These are phyloP conservation scores for Temnothorax longispinosus DNA, from an alignment of 1,140 invertebrate genomes.

Conservation along the genomic window DNA sequence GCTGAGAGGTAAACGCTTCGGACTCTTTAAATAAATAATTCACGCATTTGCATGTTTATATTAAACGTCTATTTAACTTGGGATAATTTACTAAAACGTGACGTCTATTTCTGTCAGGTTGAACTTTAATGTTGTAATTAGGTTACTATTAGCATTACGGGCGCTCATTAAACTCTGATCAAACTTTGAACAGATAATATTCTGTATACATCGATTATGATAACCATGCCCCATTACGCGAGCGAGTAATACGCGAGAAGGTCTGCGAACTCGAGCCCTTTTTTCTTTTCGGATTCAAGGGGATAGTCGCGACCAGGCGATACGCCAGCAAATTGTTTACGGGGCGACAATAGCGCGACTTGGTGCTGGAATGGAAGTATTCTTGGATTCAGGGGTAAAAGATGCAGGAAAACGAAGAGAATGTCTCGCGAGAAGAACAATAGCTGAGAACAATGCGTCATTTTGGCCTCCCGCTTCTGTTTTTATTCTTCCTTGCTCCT, in stretches of 20 bases:
- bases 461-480: neutral
- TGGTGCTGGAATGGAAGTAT: neutral
- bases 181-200: constrained; percentile 29
- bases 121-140: constrained; percentile 33
- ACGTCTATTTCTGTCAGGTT: constrained; percentile 30
- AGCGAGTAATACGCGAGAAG: neutral
- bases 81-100: constrained; percentile 30
- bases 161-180: constrained; percentile 47
- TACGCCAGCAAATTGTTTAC: constrained; percentile 56
- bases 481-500: neutral
- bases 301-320: neutral
- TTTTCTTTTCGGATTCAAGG: neutral
- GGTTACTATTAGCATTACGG: constrained; percentile 29
- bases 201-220: constrained; percentile 1
- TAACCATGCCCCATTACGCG: neutral
- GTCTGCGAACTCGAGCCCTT: neutral
- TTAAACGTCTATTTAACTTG: constrained; percentile 3
- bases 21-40: neutral
- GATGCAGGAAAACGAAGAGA: constrained; percentile 35
- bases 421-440: constrained; percentile 26
- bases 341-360: constrained; percentile 37
- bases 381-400: constrained; percentile 40
- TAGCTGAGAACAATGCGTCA: constrained; percentile 50
- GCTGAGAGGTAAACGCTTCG: neutral
- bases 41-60: neutral